phyloP scores from a whole-genome alignment of 2,888 invertebrate genomes.

The Parelbella ahira region DNA sequence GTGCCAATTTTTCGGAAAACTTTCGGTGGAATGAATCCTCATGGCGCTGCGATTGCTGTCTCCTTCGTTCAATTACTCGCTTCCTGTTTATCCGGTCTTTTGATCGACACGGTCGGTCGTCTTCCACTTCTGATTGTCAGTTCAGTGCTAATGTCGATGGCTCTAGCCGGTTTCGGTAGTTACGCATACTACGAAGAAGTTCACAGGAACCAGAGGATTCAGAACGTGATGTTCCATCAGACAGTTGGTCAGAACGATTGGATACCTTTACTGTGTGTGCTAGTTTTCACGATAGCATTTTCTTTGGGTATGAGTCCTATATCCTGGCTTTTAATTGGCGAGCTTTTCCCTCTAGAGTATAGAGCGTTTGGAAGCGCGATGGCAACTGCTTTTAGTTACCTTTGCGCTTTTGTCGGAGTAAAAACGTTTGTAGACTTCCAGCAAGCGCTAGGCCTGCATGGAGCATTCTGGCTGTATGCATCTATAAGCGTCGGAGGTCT shows the following conservation, averaged over 20 bases:
- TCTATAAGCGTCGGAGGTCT: slow-evolving; percentile 89
- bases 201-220: slow-evolving; percentile 77
- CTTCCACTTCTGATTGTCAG: slow-evolving; percentile 91
- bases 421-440: slow-evolving; percentile 91
- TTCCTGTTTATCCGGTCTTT: slow-evolving; percentile 88
- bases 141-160: slow-evolving; percentile 91
- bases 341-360: slow-evolving; percentile 86
- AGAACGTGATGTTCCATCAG: slow-evolving; percentile 74
- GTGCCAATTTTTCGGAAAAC: slow-evolving; percentile 93
- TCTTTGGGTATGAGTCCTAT: slow-evolving; percentile 89
- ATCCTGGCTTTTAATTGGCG: slow-evolving; percentile 85
- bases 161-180: slow-evolving; percentile 91
- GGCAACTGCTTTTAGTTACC: slow-evolving; percentile 90
- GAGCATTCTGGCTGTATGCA: slow-evolving; percentile 94
- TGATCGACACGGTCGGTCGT: slow-evolving; percentile 93
- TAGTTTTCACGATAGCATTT: slow-evolving; percentile 91
- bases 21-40: slow-evolving; percentile 89
- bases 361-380: slow-evolving; percentile 85
- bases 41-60: slow-evolving; percentile 91
- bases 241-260: slow-evolving; percentile 85
- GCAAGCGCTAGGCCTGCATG: slow-evolving; percentile 86
- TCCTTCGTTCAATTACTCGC: slow-evolving; percentile 92
- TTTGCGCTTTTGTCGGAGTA: slow-evolving; percentile 91
- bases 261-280: slow-evolving; percentile 91
- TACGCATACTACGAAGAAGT: slow-evolving; percentile 90